Evolutionary conservation across 2,797 vertebrate species (phyloP), one percentile per base, ranked within the genome.

Genomic region (Pseudotriccus pelzelni): DNA sequence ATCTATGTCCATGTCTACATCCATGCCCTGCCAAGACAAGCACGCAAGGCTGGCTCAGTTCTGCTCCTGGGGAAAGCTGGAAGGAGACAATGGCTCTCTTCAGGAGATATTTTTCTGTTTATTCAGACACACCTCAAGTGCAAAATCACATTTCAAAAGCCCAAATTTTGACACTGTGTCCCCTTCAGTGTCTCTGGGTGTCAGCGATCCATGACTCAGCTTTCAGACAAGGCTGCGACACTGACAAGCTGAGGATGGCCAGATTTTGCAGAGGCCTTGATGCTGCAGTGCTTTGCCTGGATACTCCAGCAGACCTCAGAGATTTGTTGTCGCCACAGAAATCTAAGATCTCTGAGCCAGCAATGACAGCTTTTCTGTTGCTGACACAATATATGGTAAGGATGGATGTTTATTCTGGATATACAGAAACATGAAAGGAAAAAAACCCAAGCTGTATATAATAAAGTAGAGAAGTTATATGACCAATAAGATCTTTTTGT

Each of bases 1-100:
- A 18, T 43, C 53, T 8, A 11, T 7, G 2, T 27, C 60, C 12
- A 8, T 0, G 9, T 9, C 39, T 7, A 1, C 11, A 8, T 18
- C 64, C 24, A 6, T 27, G 43, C 7, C 18, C 10, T 47, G 27
- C 36, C 44, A 74, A 77, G 4, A 68, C 4, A 4, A 56, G 56
- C 52, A 59, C 22, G 47, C 52, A 43, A 41, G 60, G 13, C 0
- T 4, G 7, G 6, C 55, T 62, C 60, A 47, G 39, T 50, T 59
- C 32, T 91, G 67, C 58, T 86, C 27, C 50, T 21, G 53, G 44
- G 24, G 50, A 56, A 81, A 37, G 70, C 37, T 84, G 43, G n/a
- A 63, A 58, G 67, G 72, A 74, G 18, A 44, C 13, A 85, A 7
- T 9, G 3, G 7, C 21, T 28, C 64, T 24, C 36, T 30, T 32